Evolutionary conservation across 2,113 vertebrate species (phyloP).

Genomic region (Asarcornis scutulata): DNA sequence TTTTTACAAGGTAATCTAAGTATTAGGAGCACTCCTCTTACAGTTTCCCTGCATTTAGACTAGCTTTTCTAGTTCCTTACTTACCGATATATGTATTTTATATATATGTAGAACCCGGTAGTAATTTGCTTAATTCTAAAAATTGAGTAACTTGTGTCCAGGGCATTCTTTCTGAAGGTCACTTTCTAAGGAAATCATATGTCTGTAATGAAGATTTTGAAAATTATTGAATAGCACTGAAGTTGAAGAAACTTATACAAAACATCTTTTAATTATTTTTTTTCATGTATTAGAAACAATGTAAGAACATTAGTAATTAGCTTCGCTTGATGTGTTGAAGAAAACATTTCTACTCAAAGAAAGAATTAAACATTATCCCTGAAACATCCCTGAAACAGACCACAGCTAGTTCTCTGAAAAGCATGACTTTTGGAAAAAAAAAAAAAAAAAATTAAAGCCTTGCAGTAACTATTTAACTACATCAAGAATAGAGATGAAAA

Average conservation of each 20-base stretch:
- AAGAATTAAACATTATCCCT: neutral
- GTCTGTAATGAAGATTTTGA: neutral
- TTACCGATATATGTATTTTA: neutral
- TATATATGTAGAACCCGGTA: neutral
- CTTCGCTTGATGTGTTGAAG: neutral
- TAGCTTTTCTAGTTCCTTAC: neutral
- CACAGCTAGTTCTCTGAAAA: neutral
- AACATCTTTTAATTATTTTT: neutral
- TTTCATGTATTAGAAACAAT: neutral
- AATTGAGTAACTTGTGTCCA: neutral
- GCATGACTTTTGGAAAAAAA: too few species aligned
- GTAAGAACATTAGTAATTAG: neutral
- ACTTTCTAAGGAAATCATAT: neutral
- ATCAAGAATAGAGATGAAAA: neutral
- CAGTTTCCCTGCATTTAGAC: neutral
- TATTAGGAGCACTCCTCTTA: neutral
- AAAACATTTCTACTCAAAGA: neutral
- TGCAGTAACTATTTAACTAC: too few species aligned
- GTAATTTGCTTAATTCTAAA: neutral
- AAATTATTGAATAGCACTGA: neutral
- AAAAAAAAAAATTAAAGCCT: too few species aligned
- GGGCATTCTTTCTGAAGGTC: neutral
- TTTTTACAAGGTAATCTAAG: neutral
- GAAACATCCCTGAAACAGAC: neutral
- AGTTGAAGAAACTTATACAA: neutral